phyloP scores from a whole-genome alignment of 30 jellyfish, hydroid and myxozoan species.

The Cassiopea xamachana region DNA sequence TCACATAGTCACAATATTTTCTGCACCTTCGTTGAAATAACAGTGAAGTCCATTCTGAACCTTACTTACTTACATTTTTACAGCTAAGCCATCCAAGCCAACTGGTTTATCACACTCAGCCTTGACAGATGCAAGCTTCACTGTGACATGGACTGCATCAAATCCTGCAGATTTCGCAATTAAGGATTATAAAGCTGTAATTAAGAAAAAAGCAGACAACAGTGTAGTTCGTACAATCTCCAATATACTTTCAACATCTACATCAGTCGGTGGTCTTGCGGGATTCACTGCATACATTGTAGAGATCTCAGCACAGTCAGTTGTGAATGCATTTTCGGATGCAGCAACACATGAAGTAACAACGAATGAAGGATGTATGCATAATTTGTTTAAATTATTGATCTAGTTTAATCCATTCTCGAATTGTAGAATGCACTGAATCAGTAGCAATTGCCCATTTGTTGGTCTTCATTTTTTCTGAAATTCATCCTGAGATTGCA shows the following conservation, averaged over 20 bases:
- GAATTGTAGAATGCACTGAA: too few relatives aligned
- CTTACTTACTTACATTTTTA: background rate
- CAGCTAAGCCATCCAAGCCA: slow-evolving; percentile 59
- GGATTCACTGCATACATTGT: slow-evolving; percentile 53
- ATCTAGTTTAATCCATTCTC: background rate
- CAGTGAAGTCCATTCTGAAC: too few relatives aligned
- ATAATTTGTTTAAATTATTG: background rate
- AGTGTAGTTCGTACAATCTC: background rate
- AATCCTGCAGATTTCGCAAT: slow-evolving; percentile 31
- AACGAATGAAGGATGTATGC: slow-evolving; percentile 69
- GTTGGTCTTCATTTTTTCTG: too few relatives aligned
- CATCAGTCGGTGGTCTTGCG: slow-evolving; percentile 21
- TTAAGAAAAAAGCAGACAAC: slow-evolving; percentile 39
- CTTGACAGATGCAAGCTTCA: slow-evolving; percentile 14
- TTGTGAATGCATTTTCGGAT: slow-evolving; percentile 18
- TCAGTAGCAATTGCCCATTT: too few relatives aligned
- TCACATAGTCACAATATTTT: too few relatives aligned
- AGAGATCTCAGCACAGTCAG: slow-evolving; percentile 31
- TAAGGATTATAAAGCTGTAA: slow-evolving; percentile 29
- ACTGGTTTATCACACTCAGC: slow-evolving; percentile 13
- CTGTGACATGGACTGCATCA: slow-evolving; percentile 47
- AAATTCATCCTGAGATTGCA: too few relatives aligned
- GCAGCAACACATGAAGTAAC: slow-evolving; percentile 40
- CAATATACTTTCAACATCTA: background rate
- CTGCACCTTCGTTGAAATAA: too few relatives aligned